These are phyloP conservation scores for Cephus rjabovi DNA, from an alignment of 2,888 invertebrate genomes.

Conservation along the genomic window DNA sequence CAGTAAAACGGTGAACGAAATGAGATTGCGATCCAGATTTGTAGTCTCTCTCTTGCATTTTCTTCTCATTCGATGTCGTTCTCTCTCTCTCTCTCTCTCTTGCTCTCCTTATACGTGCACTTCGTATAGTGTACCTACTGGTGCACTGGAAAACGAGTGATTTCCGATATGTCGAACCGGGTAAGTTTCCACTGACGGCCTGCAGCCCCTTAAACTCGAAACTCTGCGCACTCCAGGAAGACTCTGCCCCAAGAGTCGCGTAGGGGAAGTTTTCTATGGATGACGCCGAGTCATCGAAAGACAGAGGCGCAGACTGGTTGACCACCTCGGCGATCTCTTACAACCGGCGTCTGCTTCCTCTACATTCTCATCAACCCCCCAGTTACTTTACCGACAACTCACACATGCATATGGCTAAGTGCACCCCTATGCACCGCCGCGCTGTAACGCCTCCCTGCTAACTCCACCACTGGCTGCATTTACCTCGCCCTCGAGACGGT, in stretches of 20 bases:
- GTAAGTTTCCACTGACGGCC: background rate
- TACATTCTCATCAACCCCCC: slow-evolving; percentile 45
- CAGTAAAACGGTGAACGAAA: slow-evolving; percentile 22
- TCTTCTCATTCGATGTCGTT: background rate
- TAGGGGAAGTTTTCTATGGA: background rate
- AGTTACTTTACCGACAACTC: slow-evolving; percentile 30
- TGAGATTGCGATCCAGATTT: slow-evolving; percentile 29
- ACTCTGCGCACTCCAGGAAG: background rate
- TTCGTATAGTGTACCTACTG: background rate
- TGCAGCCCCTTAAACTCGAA: background rate
- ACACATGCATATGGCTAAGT: slow-evolving; percentile 32
- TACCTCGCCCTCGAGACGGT: slow-evolving; percentile 16
- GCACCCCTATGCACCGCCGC: slow-evolving; percentile 33
- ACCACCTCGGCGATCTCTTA: slow-evolving; percentile 52
- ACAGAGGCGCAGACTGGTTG: slow-evolving; percentile 46
- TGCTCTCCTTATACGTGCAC: background rate
- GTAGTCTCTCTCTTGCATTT: slow-evolving; percentile 7
- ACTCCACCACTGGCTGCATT: slow-evolving; percentile 27
- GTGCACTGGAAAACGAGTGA: background rate
- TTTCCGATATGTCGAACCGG: background rate
- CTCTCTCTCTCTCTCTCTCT: background rate
- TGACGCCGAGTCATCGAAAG: slow-evolving; percentile 16
- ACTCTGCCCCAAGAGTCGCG: background rate
- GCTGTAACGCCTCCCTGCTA: slow-evolving; percentile 39
- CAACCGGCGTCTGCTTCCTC: slow-evolving; percentile 47